phyloP scores from a whole-genome alignment of 2,797 vertebrate genomes.

The Pogonophryne albipinna region DNA sequence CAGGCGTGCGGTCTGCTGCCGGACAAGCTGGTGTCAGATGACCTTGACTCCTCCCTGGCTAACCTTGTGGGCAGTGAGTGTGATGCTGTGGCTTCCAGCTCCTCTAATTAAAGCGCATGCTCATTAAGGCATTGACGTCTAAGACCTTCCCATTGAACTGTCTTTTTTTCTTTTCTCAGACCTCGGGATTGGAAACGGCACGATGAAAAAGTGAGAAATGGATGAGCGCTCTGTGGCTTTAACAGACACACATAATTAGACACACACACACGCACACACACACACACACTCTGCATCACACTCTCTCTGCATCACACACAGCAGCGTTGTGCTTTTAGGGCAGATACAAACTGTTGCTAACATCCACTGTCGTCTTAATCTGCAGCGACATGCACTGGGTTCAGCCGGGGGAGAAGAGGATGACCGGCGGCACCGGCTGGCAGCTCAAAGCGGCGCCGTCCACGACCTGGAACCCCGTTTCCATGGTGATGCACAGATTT shows the following conservation, averaged over 20 bases:
- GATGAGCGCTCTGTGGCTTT: neutral
- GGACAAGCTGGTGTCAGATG: slow-evolving; percentile 96
- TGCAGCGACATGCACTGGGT: slow-evolving; percentile 98
- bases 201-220: slow-evolving; percentile 94
- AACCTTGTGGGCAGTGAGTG: slow-evolving; percentile 99
- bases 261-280: neutral
- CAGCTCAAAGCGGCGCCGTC: slow-evolving; percentile 96
- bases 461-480: slow-evolving; percentile 97
- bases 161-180: slow-evolving; percentile 81
- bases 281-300: neutral
- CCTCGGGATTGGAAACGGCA: slow-evolving; percentile 98
- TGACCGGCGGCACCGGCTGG: slow-evolving; percentile 99
- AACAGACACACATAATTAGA: neutral
- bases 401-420: slow-evolving; percentile 97
- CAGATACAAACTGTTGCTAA: slow-evolving; percentile 55
- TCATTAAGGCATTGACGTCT: slow-evolving; percentile 22
- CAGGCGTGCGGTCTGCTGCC: slow-evolving; percentile 89
- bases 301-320: neutral
- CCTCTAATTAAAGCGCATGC: slow-evolving; percentile 26
- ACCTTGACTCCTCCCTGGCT: slow-evolving; percentile 98
- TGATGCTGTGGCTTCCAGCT: slow-evolving; percentile 29
- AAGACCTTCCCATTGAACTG: slow-evolving; percentile 8
- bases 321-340: slow-evolving; percentile 48
- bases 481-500: slow-evolving; percentile 88
- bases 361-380: slow-evolving; percentile 72